Conservation (phyloP, 2,113 vertebrate genomes). For the Erinaceus europaeus region DNA sequence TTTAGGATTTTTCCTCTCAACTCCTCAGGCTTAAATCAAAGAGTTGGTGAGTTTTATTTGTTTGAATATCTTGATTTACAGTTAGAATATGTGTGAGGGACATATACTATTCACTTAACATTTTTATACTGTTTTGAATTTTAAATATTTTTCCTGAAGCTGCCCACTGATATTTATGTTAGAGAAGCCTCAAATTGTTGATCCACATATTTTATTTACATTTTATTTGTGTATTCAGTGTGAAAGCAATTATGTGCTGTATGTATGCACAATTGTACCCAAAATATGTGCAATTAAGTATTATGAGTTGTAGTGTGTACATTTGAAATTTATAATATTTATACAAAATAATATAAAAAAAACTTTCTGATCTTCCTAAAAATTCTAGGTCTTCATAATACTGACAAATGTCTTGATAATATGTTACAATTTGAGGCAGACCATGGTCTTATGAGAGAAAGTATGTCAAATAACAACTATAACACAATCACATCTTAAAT, state of each 20-base stretch:
- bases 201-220: not conserved
- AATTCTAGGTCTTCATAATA: not conserved
- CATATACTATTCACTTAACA: not conserved
- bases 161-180: not conserved
- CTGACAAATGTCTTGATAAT: no score
- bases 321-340: not conserved
- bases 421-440: no score
- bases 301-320: not conserved
- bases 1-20: not conserved
- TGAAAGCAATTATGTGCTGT: not conserved
- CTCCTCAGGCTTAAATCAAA: not conserved
- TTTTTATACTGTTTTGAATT: not conserved
- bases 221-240: not conserved
- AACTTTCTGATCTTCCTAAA: not conserved
- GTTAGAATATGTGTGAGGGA: accelerated
- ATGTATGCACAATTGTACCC: not conserved
- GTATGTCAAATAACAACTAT: not conserved
- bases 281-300: not conserved
- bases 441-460: not conserved
- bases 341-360: not conserved
- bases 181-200: not conserved
- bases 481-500: not conserved
- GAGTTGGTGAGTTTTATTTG: accelerated
- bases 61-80: not conserved
- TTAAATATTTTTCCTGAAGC: not conserved